Evolutionary conservation across 2,113 vertebrate species (phyloP).

Genomic region (Salvelinus fontinalis): DNA sequence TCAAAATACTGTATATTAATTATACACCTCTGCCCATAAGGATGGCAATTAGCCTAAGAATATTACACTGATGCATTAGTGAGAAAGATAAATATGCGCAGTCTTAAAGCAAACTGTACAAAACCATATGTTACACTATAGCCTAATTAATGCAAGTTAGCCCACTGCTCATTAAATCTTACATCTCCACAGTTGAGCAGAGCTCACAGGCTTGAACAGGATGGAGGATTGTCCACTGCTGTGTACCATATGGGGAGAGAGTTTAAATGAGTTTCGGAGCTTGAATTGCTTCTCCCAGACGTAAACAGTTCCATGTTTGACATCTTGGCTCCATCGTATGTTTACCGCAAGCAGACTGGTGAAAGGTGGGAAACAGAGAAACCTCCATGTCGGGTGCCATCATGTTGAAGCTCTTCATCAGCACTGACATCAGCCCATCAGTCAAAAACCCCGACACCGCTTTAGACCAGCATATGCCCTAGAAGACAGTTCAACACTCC

Average conservation of each 20-base stretch:
- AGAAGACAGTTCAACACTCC: no score
- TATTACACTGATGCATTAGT: neutral
- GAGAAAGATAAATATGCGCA: neutral
- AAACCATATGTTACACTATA: neutral
- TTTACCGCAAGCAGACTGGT: neutral
- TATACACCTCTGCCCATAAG: neutral
- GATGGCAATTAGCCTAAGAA: neutral
- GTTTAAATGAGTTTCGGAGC: conserved; percentile 10
- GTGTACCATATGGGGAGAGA: conserved; percentile 9
- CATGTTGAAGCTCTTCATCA: neutral
- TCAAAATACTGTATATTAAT: neutral
- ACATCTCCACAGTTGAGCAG: neutral
- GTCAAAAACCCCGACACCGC: no score
- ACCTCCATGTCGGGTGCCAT: conserved; percentile 8
- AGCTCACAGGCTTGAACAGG: neutral
- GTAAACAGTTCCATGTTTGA: conserved; percentile 6
- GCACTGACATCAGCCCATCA: no score
- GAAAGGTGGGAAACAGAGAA: neutral
- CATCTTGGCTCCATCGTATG: neutral
- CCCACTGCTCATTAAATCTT: neutral
- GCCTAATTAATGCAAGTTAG: neutral
- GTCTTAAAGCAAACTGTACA: neutral
- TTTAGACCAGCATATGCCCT: no score
- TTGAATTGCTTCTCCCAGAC: neutral
- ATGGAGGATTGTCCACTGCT: neutral